Conservation (phyloP, 2,888 invertebrate genomes). For the Epistrophella euchroma region DNA sequence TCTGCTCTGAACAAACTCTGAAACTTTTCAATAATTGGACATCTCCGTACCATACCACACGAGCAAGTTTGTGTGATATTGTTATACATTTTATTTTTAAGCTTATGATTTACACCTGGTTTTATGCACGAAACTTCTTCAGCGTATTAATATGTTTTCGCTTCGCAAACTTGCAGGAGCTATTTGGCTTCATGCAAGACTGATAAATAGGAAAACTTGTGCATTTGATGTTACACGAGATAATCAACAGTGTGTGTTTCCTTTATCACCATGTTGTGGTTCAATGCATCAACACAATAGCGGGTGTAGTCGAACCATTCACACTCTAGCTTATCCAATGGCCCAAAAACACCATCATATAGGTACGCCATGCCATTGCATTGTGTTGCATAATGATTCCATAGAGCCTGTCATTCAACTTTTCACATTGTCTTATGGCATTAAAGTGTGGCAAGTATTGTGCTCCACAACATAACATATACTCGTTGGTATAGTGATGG, state of each 20-base stretch:
- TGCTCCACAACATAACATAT: constrained; percentile 5
- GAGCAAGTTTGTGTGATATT: no score
- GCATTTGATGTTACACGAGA: background rate
- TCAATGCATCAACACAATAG: constrained; percentile 33
- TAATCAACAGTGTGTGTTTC: constrained; percentile 34
- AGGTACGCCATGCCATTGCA: constrained; percentile 20
- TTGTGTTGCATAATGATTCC: constrained; percentile 60
- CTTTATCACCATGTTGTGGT: constrained; percentile 31
- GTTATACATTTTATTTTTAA: no score
- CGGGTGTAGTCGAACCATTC: constrained; percentile 1
- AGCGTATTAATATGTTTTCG: background rate
- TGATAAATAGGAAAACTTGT: background rate
- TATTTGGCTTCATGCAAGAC: constrained; percentile 24
- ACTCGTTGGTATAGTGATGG: background rate
- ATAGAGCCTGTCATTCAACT: constrained; percentile 53
- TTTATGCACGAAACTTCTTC: background rate
- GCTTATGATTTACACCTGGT: background rate
- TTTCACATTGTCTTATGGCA: constrained; percentile 51
- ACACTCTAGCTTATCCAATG: constrained; percentile 20
- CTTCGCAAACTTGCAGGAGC: background rate
- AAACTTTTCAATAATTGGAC: no score
- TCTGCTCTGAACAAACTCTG: no score
- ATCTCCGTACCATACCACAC: no score
- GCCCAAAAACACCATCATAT: constrained; percentile 27
- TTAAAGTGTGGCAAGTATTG: constrained; percentile 47